Evolutionary conservation across 1,140 invertebrate genomes (phyloP), one percentile per base, ranked within the genome.

Genomic region (Drosophila melanica): DNA sequence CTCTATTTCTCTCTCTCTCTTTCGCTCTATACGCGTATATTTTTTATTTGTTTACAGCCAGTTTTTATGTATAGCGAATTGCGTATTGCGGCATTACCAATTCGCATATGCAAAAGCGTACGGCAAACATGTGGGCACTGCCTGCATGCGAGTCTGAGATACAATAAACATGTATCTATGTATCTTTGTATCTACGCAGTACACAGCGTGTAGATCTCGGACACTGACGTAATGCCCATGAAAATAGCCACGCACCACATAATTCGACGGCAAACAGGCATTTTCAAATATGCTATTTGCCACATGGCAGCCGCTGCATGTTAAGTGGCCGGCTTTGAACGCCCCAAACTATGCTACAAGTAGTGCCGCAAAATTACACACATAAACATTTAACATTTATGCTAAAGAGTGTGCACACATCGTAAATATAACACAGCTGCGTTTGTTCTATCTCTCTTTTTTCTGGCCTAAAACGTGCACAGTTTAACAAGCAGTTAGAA

Each of bases 141-240:
- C 53, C 53, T 57, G 42, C 67, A 57, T 54, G 39, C 44, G 48
- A 57, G 63, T 30, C 14, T 42, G 33, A 67, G 37, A 51, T 55
- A 64, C 62, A 71, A 48, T 65, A 42, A 35, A 35, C 27, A 27
- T 55, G 58, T 64, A 67, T 45, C 45, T 47, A 11, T 57, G 54
- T 50, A 64, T 64, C 45, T 53, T 16, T 20, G 71, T 35, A 81
- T 63, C 67, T 81, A 41, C 27, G 42, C 20, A n/a, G 33, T 3
- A 2, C 5, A 27, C 16, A 48, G 33, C 42, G 41, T 27, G 45
- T 53, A 14, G 54, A 12, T 53, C 1, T 37, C 12, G 7, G 8
- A 30, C n/a, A 79, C 76, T 86, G 82, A 86, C 82, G 82, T 89
- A 86, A 86, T 89, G 64, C 71, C 72, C 74, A 76, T 82, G 67